Evolutionary conservation across 2,113 vertebrate species (phyloP), one percentile per base, ranked within the genome.

Genomic region (Daboia siamensis): DNA sequence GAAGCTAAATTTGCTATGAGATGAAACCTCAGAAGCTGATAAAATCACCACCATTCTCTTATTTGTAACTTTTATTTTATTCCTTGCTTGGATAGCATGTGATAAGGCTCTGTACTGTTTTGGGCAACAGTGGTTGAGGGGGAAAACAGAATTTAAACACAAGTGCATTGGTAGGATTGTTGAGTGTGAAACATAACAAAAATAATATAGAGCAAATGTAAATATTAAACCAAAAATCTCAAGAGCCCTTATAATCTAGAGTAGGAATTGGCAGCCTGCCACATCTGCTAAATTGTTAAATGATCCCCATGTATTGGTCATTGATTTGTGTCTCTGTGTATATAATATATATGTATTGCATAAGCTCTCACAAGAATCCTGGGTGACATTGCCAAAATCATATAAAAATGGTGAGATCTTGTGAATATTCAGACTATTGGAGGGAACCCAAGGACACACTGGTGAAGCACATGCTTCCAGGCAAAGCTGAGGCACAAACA

Each of bases 1-100:
- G 93, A 96, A 94, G 95, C 93, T 95, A 90, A 96, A 93, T 96
- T 97, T 97, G 92, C 93, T 95, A 91, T 89, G 86, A 59, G 95
- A 94, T 95, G 94, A 95, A 94, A 97, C 91, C 86, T 86, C 85
- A 93, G 94, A 94, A 97, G 93, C 86, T 88, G 93, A 96, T 91
- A 95, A 94, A 95, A 93, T 95, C 90, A 96, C 93, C 91, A 94
- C 44, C 91, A 92, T 91, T 94, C 86, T 91, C 91, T 92, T 91
- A 95, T 57, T 55, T 52, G 91, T 46, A 74, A 51, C 87, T 97
- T 80, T 96, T 95, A 91, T 80, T 94, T 96, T 64, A 92, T 85
- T 39, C 87, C 91, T 95, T 94, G 95, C 89, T 93, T 86, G 21
- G 33, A 46, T 52, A 89, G 92, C 10, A 89, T 89, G 69, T 87